These are phyloP conservation scores for Hyles vespertilio DNA, from an alignment of 1,140 invertebrate species.

Conservation along the genomic window DNA sequence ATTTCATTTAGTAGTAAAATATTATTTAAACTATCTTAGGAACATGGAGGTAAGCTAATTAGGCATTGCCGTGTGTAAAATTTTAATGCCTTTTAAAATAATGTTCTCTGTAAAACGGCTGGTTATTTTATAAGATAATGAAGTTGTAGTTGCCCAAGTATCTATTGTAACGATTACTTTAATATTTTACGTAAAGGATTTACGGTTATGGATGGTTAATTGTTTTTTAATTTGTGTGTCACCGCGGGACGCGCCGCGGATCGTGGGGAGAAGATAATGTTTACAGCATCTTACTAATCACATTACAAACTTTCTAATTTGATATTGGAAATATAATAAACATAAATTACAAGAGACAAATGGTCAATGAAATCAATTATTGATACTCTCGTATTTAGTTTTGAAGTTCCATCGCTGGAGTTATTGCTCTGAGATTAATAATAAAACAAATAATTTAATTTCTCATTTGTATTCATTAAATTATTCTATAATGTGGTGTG, in stretches of 20 bases:
- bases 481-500: too few relatives aligned
- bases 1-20: too few relatives aligned
- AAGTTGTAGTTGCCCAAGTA: constrained; percentile 19
- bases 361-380: too few relatives aligned
- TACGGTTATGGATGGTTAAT: constrained; percentile 40
- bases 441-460: too few relatives aligned
- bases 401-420: too few relatives aligned
- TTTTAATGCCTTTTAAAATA: constrained; percentile 33
- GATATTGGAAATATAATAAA: not conserved
- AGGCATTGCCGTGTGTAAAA: not conserved
- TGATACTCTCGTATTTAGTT: too few relatives aligned
- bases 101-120: constrained; percentile 32
- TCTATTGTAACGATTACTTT: constrained; percentile 13
- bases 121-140: constrained; percentile 31
- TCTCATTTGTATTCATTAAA: too few relatives aligned
- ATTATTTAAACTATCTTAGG: too few relatives aligned
- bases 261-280: constrained; percentile 41
- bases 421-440: too few relatives aligned
- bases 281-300: constrained; percentile 19
- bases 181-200: constrained; percentile 18
- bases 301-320: constrained; percentile 37
- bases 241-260: constrained; percentile 37
- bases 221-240: constrained; percentile 50
- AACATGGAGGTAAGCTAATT: too few relatives aligned
- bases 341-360: too few relatives aligned